Conservation (phyloP, 2,113 vertebrate genomes). For the Tragelaphus strepsiceros region DNA sequence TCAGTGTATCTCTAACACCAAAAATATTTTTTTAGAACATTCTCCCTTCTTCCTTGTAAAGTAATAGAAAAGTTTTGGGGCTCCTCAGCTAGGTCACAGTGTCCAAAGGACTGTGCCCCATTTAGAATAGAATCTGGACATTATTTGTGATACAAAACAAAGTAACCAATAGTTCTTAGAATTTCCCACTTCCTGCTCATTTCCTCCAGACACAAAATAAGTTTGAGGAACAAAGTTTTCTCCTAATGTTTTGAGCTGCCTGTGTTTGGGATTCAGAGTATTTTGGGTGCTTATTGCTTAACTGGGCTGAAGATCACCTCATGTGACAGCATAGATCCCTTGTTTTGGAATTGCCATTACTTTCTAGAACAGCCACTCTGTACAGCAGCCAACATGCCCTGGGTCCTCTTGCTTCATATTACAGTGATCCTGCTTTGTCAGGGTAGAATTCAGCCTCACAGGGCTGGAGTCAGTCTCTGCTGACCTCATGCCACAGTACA, state of each 20-base stretch:
- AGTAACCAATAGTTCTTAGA: not conserved
- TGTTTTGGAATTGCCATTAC: conserved; percentile 73
- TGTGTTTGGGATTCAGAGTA: conserved; percentile 62
- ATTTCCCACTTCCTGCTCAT: conserved; percentile 14
- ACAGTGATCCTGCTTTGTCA: conserved; percentile 78
- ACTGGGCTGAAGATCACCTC: conserved; percentile 45
- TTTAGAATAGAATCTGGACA: not conserved
- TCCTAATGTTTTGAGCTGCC: not conserved
- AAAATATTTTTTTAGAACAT: conserved; percentile 2
- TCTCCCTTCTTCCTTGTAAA: not conserved
- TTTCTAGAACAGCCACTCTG: conserved; percentile 72
- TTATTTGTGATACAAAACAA: conserved; percentile 9
- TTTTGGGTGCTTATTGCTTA: conserved; percentile 68
- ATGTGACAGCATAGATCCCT: conserved; percentile 69
- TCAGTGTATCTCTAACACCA: not conserved
- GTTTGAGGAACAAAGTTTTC: conserved; percentile 12
- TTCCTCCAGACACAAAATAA: not conserved
- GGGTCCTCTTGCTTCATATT: conserved; percentile 71
- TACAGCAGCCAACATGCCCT: conserved; percentile 76
- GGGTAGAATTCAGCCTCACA: conserved; percentile 61
- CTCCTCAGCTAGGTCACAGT: not conserved
- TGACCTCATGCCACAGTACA: conserved; percentile 34
- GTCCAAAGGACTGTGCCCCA: not conserved
- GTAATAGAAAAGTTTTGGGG: not conserved
- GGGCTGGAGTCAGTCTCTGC: conserved; percentile 60